phyloP scores from a whole-genome alignment of 1,140 invertebrate genomes.

The Cydia fagiglandana region DNA sequence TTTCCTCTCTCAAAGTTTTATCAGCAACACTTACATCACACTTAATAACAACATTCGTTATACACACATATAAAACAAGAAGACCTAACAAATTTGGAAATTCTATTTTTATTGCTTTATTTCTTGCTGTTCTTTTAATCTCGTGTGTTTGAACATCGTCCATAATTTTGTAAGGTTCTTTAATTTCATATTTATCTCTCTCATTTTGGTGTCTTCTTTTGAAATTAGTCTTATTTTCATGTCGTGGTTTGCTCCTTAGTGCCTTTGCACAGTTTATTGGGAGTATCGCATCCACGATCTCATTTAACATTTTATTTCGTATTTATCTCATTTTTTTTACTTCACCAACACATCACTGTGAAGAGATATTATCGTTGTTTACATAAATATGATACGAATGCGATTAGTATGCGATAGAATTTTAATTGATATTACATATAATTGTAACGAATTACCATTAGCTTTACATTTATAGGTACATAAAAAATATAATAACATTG shows the following conservation, averaged over 20 bases:
- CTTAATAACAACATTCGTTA: constrained; percentile 73
- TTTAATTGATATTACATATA: constrained; percentile 3
- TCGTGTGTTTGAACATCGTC: constrained; percentile 70
- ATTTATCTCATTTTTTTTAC: constrained; percentile 62
- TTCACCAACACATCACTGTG: constrained; percentile 39
- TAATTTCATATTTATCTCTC: constrained; percentile 40
- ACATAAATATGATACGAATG: constrained; percentile 31
- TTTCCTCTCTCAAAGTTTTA: constrained; percentile 53
- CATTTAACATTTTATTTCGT: constrained; percentile 65
- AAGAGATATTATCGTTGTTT: constrained; percentile 13
- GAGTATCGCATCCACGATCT: constrained; percentile 71
- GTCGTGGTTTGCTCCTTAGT: constrained; percentile 48
- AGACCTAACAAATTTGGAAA: constrained; percentile 51
- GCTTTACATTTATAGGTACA: neutral
- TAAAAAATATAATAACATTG: neutral
- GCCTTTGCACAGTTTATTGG: constrained; percentile 45
- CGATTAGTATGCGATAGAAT: constrained; percentile 40
- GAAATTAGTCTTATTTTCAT: constrained; percentile 52
- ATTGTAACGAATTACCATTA: neutral
- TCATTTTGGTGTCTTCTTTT: constrained; percentile 49
- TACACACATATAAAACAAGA: constrained; percentile 61
- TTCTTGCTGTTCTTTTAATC: constrained; percentile 54
- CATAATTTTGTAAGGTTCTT: constrained; percentile 52
- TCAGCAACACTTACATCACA: constrained; percentile 73
- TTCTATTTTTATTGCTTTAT: constrained; percentile 37